Evolutionary conservation across 2,113 vertebrate genomes (phyloP).

Genomic region (Tachycineta bicolor): DNA sequence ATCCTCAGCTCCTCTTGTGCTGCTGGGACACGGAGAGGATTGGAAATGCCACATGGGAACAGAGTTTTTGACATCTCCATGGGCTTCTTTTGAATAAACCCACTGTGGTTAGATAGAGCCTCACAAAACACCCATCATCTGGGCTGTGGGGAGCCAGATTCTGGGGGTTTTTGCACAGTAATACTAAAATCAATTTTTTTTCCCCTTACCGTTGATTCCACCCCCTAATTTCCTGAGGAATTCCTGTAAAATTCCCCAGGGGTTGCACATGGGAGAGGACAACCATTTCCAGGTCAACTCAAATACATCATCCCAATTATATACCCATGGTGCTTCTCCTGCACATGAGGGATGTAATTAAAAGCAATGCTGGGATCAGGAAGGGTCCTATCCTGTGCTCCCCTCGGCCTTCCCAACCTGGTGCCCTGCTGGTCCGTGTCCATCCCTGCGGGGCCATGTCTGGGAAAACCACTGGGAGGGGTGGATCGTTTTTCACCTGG

Average conservation of each 20-base stretch:
- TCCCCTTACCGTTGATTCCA: rapidly evolving
- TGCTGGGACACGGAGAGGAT: not conserved
- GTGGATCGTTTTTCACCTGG: slow-evolving; percentile 24
- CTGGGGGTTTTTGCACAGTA: not conserved
- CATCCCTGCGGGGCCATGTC: not conserved
- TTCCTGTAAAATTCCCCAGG: not conserved
- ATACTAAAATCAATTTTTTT: not conserved
- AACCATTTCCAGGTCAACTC: not conserved
- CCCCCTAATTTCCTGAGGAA: not conserved
- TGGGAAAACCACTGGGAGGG: not conserved
- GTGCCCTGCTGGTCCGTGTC: not conserved
- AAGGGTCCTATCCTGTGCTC: not conserved
- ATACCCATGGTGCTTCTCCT: not conserved
- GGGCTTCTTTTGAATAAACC: not conserved
- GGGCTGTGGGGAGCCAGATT: not conserved
- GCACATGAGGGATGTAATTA: not conserved
- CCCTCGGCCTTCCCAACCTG: not conserved
- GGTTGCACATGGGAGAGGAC: not conserved
- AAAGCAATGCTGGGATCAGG: not conserved
- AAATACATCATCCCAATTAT: not conserved
- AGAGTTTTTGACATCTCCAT: not conserved
- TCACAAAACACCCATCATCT: not conserved
- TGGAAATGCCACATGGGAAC: not conserved
- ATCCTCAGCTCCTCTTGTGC: not conserved
- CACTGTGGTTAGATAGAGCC: not conserved